Evolutionary conservation across 2,113 vertebrate species (phyloP).

Genomic region (Scopus umbretta): DNA sequence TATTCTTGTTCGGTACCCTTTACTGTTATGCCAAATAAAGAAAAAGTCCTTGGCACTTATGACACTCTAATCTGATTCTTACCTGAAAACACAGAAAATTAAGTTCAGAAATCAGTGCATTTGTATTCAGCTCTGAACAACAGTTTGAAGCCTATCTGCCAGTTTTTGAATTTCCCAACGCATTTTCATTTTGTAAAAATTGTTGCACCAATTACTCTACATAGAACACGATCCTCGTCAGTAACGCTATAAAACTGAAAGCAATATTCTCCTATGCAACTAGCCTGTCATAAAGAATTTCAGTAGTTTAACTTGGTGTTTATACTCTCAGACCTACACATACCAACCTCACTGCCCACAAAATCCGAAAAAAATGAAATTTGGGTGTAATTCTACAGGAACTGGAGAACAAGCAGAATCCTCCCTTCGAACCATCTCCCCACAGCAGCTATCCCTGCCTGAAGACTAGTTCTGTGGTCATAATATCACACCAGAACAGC

Average conservation of each 20-base stretch:
- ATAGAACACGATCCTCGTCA: neutral
- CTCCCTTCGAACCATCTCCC: neutral
- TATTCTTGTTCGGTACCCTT: neutral
- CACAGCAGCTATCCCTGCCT: neutral
- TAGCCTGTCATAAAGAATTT: neutral
- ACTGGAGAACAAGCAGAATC: neutral
- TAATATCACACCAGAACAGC: neutral
- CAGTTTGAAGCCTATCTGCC: neutral
- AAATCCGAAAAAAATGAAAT: neutral
- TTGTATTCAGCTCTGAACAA: neutral
- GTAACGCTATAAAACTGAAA: neutral
- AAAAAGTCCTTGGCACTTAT: neutral
- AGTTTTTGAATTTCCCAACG: neutral
- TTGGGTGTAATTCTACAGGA: neutral
- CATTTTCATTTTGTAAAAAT: neutral
- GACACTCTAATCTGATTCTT: neutral
- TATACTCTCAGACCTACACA: neutral
- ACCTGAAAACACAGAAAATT: conserved; percentile 8
- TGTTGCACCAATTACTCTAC: neutral
- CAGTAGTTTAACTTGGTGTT: neutral
- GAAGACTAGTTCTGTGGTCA: neutral
- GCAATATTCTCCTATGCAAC: neutral
- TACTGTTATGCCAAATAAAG: neutral
- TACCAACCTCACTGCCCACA: neutral
- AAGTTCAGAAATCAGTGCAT: conserved; percentile 9